A percentile compares a stretch with the other conserved stretches of the same genome.
Conservation (phyloP, 2,888 invertebrate genomes). For the Sipunculus nudus region DNA sequence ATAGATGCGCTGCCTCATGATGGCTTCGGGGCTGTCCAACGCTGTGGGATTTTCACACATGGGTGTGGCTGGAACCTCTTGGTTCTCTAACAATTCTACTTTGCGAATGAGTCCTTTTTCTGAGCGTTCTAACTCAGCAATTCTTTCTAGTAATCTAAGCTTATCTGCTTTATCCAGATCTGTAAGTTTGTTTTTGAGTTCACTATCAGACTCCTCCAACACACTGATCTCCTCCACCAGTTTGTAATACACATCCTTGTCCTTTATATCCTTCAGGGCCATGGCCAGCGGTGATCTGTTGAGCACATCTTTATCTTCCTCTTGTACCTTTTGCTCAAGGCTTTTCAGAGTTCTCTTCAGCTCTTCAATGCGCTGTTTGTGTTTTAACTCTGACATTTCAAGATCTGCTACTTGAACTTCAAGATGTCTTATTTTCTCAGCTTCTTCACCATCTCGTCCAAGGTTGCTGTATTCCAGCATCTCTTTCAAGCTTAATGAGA, state of each 20-base stretch:
- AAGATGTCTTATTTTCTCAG: too few species aligned
- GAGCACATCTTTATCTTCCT: too few species aligned
- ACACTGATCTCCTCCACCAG: conserved; percentile 12
- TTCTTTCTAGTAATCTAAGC: conserved; percentile 2
- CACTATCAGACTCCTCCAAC: conserved; percentile 14
- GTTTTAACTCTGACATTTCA: too few species aligned
- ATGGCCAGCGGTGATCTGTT: too few species aligned
- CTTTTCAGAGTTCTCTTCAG: too few species aligned
- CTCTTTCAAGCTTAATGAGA: too few species aligned
- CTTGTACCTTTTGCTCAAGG: too few species aligned
- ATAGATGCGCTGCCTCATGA: conserved; percentile 53
- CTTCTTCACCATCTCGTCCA: too few species aligned
- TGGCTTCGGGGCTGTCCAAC: conserved; percentile 57
- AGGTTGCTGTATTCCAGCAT: too few species aligned
- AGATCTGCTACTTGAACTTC: too few species aligned
- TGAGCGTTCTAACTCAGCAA: conserved; percentile 30
- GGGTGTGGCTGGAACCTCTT: conserved; percentile 4
- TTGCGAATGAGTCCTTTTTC: conserved; percentile 26
- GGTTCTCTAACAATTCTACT: conserved; percentile 23
- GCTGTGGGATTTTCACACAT: conserved; percentile 38
- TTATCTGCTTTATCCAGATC: conserved; percentile 34
- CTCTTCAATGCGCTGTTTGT: too few species aligned
- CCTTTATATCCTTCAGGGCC: too few species aligned
- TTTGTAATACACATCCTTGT: conserved; percentile 13
- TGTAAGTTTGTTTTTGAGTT: conserved; percentile 31